Conservation (phyloP, 2,113 vertebrate genomes). For the Leucosticte australis region DNA sequence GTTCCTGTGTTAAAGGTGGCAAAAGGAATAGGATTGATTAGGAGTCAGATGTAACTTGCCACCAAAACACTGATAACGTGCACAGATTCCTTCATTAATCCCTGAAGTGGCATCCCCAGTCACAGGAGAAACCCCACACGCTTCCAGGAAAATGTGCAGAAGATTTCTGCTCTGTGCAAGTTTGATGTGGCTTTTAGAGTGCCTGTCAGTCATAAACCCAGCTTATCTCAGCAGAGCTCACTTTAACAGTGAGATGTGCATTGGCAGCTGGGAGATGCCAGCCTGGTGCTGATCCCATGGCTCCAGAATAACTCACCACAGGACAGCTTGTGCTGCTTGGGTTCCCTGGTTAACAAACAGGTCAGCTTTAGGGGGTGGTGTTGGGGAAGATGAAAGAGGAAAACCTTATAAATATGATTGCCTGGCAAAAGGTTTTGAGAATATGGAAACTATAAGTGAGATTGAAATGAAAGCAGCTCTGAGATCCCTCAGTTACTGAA, state of each 20-base stretch:
- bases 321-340: background rate
- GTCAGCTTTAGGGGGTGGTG: background rate
- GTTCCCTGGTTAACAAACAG: background rate
- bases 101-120: background rate
- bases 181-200: background rate
- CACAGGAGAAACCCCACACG: background rate
- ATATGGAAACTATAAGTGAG: no score
- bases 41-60: background rate
- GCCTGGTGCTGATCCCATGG: background rate
- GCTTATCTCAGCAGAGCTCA: background rate
- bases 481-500: no score
- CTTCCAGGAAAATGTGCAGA: background rate
- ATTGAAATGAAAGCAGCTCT: no score
- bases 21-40: background rate
- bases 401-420: no score
- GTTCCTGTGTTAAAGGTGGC: background rate
- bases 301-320: background rate
- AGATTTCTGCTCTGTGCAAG: background rate
- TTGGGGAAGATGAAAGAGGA: no score
- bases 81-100: background rate
- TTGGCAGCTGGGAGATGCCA: background rate
- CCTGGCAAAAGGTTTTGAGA: no score
- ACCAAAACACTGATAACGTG: background rate
- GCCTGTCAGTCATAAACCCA: background rate
- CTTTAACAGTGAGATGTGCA: background rate